Conservation (phyloP, 1,140 invertebrate species). For the Zophobas atratus region DNA sequence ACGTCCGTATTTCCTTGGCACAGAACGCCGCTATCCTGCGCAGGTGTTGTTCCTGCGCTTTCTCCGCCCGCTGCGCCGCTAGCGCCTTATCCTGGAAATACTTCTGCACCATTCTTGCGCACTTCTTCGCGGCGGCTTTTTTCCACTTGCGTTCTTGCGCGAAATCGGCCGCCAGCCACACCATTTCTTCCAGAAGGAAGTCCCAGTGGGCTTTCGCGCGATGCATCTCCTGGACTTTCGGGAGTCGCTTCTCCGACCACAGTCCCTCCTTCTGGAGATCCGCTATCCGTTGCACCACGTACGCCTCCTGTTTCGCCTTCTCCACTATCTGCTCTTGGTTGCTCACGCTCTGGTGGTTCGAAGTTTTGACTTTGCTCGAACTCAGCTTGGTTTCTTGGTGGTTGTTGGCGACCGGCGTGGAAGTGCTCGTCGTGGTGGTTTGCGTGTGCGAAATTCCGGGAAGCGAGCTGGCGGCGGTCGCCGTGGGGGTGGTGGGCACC, state of each 20-base stretch:
- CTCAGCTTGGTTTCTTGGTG: slow-evolving; percentile 41
- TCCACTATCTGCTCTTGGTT: slow-evolving; percentile 85
- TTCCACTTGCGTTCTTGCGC: slow-evolving; percentile 98
- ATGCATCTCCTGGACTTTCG: slow-evolving; percentile 92
- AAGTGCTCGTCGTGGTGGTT: slow-evolving; percentile 6
- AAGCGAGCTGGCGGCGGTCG: slow-evolving; percentile 63
- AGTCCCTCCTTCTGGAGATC: slow-evolving; percentile 92
- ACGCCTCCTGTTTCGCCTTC: slow-evolving; percentile 94
- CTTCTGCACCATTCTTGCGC: slow-evolving; percentile 93
- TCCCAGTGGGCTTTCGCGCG: slow-evolving; percentile 98
- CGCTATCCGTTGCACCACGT: slow-evolving; percentile 92
- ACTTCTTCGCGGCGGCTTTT: slow-evolving; percentile 94
- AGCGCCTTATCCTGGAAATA: slow-evolving; percentile 96
- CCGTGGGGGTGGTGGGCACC: slow-evolving; percentile 61
- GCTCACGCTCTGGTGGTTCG: slow-evolving; percentile 42
- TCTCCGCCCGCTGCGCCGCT: slow-evolving; percentile 91
- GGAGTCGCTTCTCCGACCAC: slow-evolving; percentile 93
- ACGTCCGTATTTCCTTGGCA: slow-evolving; percentile 94
- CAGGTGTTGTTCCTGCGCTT: slow-evolving; percentile 90
- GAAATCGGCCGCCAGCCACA: slow-evolving; percentile 98
- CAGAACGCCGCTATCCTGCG: slow-evolving; percentile 91
- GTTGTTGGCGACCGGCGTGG: slow-evolving; percentile 40
- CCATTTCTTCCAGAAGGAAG: slow-evolving; percentile 98
- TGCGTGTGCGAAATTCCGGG: slow-evolving; percentile 60
- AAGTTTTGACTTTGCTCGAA: slow-evolving; percentile 48